Base-by-base conservation (phyloP, 2,113 vertebrate genomes). In the Girardinichthys multiradiatus region DNA sequence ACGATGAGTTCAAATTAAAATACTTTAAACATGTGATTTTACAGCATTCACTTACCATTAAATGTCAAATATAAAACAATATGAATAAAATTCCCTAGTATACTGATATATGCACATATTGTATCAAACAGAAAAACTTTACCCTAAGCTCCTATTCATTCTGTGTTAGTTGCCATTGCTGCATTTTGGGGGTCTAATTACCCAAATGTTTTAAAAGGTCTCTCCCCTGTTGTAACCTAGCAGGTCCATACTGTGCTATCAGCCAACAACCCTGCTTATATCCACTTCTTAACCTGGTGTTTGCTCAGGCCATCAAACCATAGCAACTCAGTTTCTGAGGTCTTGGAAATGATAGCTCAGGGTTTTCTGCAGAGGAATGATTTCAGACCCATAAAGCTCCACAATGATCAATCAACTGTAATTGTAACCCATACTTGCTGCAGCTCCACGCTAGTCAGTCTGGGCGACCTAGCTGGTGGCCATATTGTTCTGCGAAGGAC, bases 381-480 rank as follows among this genome's bases (percentile, higher is more conserved):
- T 45, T 51, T 60, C 68, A 58, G 57, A 72, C 68, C 76, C 64
- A 64, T 82, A 78, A 86, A 58, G 69, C 30, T 37, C 31, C 69
- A 62, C 80, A 85, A 68, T 83, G 70, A 68, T 81, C 86, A 81
- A 83, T 81, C 76, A 84, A 79, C 72, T 2, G 33, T 92, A 90
- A 91, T 91, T 91, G 77, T 73, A 79, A 78, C 51, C 77, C 80
- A 37, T 79, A 77, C 68, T 74, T 62, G 78, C 76, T 42, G 2
- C 66, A 45, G 82, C 72, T 80, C 85, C 87, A 76, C 80, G 84
- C 79, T 71, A 51, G 57, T 68, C 81, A 77, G 74, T 80, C 68
- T 51, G 17, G 30, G 57, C 31, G 0, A 72, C 68, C 74, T 82
- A 80, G 86, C 72, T 72, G 79, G 54, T 27, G 1, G 81, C 75